Conservation (phyloP, 53 echinoderm and acorn worm genomes). For the Pentamera pediparva region DNA sequence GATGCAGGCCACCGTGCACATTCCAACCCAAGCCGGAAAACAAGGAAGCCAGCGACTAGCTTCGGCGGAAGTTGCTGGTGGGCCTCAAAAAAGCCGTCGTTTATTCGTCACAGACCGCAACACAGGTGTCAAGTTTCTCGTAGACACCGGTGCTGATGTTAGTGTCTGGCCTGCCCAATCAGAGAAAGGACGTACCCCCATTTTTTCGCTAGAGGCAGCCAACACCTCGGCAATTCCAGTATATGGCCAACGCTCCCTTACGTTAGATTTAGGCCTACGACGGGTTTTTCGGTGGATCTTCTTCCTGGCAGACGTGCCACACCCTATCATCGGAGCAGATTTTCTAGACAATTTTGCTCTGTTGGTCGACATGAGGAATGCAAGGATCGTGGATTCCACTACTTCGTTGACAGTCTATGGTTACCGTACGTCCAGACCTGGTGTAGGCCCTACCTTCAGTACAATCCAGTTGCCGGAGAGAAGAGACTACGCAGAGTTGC, state of each 20-base stretch:
- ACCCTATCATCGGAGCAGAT: conserved; percentile 36
- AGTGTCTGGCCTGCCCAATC: conserved; percentile 30
- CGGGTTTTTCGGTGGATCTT: conserved; percentile 33
- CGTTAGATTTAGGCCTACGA: conserved; percentile 29
- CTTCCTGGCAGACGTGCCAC: conserved; percentile 12
- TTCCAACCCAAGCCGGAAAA: conserved; percentile 27
- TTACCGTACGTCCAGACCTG: neutral
- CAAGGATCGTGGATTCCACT: conserved; percentile 21
- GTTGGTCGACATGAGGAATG: conserved; percentile 17
- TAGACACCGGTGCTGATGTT: conserved; percentile 50
- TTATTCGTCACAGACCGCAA: conserved; percentile 33
- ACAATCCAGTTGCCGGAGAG: neutral
- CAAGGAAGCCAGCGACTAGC: conserved; percentile 36
- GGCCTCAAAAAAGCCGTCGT: conserved; percentile 10
- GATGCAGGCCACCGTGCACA: conserved; percentile 29
- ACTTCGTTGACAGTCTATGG: conserved; percentile 12
- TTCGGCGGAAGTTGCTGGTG: conserved; percentile 41
- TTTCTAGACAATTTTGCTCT: conserved; percentile 27
- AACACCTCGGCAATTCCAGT: conserved; percentile 34
- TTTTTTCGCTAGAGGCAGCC: conserved; percentile 26
- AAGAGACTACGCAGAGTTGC: too few species aligned
- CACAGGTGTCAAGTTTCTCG: conserved; percentile 24
- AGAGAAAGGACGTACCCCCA: conserved; percentile 4
- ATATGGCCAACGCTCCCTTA: conserved; percentile 32
- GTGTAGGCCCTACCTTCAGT: neutral